Base-by-base conservation (phyloP, 2,113 vertebrate genomes). In the Elaphurus davidianus region DNA sequence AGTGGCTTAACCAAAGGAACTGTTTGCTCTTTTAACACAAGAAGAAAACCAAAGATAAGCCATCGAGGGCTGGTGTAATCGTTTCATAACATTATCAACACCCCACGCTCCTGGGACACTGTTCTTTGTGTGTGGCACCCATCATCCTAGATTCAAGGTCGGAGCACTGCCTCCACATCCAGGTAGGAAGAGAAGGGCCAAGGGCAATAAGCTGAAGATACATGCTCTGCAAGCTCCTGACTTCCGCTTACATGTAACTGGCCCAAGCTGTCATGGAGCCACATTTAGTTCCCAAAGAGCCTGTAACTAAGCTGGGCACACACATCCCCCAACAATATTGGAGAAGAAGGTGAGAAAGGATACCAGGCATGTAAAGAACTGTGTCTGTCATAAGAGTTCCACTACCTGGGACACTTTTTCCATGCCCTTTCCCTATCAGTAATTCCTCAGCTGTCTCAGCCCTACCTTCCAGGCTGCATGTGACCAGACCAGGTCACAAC, bases 41-140 rank as follows among this genome's bases (percentile, higher is more conserved):
- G 52, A 90, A 87, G 54, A 86, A 97, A 94, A 25, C 7, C 33
- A 79, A 84, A 98, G 40, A 57, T 12, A 94, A 83, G 60, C 13
- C 23, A 59, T 30, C 33, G 4, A 45, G 67, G 17, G 23, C 7
- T 54, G 9, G 15, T 85, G 21, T 17, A 76, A 47, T 0, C 21
- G 17, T 33, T 83, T 50, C 43, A 27, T 28, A 64, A 55, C 25
- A 23, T 60, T 82, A n/a, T 47, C 54, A 43, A 50, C 13, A 30
- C 21, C 40, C 36, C 84, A 45, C 2, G 25, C 9, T 91, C 45
- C 36, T 23, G 11, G 47, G 54, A 67, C 50, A 78, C 47, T 64
- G 21, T n/a, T 89, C 87, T 90, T 83, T 27, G 50, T 27, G 57
- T 54, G 17, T 13, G 13, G 36, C 7, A 19, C 21, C 64, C 27